A percentile compares a stretch with the other conserved stretches of the same genome.
phyloP scores from a whole-genome alignment of 2,113 vertebrate species.

The Emydocephalus ijimae region DNA sequence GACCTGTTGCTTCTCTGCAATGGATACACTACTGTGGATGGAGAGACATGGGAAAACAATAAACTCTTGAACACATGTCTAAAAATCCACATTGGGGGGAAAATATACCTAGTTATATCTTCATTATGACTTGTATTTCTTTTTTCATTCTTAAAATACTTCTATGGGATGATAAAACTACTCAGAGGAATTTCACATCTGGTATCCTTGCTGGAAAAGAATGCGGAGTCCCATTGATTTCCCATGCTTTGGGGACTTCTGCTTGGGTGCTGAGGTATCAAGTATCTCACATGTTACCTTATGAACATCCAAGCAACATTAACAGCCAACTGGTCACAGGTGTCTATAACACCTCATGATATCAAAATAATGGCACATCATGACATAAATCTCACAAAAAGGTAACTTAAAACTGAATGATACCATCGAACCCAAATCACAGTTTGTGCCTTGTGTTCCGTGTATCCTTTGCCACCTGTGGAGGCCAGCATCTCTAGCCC shows the following conservation, averaged over 20 bases:
- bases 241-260: neutral
- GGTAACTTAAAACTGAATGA: neutral
- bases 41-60: neutral
- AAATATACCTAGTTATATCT: neutral
- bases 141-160: neutral
- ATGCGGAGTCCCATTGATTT: neutral
- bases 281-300: neutral
- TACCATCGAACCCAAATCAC: neutral
- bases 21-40: neutral
- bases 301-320: neutral
- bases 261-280: neutral
- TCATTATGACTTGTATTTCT: neutral
- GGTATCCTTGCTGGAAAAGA: neutral
- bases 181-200: neutral
- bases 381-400: neutral
- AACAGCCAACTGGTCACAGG: neutral
- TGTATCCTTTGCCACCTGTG: neutral
- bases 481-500: neutral
- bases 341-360: neutral
- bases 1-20: neutral
- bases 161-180: neutral
- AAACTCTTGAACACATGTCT: neutral
- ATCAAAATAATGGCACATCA: neutral
- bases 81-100: neutral
- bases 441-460: neutral